Evolutionary conservation across 2,888 invertebrate genomes (phyloP).

Genomic region (Tetropium fuscum): DNA sequence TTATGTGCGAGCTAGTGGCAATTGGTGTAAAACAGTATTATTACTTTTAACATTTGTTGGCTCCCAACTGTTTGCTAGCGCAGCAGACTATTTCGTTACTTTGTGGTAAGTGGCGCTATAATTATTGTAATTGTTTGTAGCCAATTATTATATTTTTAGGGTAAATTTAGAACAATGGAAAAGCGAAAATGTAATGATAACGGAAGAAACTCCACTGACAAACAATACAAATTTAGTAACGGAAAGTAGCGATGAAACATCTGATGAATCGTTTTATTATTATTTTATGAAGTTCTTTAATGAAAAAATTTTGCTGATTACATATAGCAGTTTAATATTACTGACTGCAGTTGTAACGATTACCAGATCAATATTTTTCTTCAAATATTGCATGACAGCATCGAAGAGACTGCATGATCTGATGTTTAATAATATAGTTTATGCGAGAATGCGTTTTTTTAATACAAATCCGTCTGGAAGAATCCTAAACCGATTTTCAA

Average conservation of each 20-base stretch:
- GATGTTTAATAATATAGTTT: constrained; percentile 53
- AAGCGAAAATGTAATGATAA: constrained; percentile 7
- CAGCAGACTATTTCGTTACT: constrained; percentile 83
- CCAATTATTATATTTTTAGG: constrained; percentile 13
- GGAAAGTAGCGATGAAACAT: not conserved
- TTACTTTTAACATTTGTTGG: constrained; percentile 70
- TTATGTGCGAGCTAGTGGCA: constrained; percentile 80
- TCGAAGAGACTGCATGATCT: constrained; percentile 70
- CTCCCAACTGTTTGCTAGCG: constrained; percentile 79
- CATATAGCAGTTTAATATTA: constrained; percentile 49
- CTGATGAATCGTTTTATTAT: too few relatives aligned
- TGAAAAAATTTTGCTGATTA: constrained; percentile 59
- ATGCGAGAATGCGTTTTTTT: constrained; percentile 61
- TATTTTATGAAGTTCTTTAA: too few relatives aligned
- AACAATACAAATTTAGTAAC: not conserved
- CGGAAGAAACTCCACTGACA: constrained; percentile 14
- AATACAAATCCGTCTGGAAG: constrained; percentile 75
- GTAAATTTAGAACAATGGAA: constrained; percentile 23
- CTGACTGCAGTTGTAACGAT: constrained; percentile 64
- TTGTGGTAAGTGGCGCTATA: constrained; percentile 79
- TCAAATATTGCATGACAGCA: constrained; percentile 67
- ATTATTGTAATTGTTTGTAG: not conserved
- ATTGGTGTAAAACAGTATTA: constrained; percentile 66
- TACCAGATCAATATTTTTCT: constrained; percentile 68
- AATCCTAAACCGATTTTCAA: constrained; percentile 79